phyloP scores from a whole-genome alignment of 2,888 invertebrate species.

The Oxystoma pomonae region DNA sequence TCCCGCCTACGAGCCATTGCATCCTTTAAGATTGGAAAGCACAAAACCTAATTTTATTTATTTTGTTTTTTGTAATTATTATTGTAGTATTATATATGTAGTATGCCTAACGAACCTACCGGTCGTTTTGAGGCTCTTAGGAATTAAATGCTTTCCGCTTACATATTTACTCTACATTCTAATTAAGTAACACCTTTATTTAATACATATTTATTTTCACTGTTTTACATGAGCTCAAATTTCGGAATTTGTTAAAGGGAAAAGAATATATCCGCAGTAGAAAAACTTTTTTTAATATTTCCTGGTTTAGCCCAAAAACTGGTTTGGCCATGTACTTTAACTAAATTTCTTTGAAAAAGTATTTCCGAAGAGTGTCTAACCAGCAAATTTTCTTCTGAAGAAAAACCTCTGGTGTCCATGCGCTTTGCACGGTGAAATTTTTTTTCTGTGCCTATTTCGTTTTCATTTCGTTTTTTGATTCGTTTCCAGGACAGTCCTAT shows the following conservation, averaged over 20 bases:
- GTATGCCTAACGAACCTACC: no score
- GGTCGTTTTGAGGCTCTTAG: no score
- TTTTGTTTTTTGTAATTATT: no score
- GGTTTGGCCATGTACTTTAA: not conserved
- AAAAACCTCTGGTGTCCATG: not conserved
- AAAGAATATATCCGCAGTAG: not conserved
- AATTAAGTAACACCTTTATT: no score
- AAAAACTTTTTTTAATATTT: not conserved
- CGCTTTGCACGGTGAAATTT: not conserved
- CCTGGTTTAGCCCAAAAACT: not conserved
- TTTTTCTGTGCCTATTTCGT: not conserved
- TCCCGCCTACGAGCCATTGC: no score
- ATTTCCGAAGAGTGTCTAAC: constrained; percentile 1
- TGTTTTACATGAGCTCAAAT: no score
- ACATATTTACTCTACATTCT: no score
- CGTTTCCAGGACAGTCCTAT: not conserved
- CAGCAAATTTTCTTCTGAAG: constrained; percentile 2
- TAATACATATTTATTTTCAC: no score
- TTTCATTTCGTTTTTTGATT: not conserved
- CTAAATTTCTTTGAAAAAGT: not conserved
- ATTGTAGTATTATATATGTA: no score
- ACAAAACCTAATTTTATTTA: no score
- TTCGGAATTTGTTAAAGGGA: not conserved
- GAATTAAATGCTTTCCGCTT: no score
- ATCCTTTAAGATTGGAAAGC: no score